Conservation (phyloP, 1,140 invertebrate species). For the Rhopalosiphum maidis region DNA sequence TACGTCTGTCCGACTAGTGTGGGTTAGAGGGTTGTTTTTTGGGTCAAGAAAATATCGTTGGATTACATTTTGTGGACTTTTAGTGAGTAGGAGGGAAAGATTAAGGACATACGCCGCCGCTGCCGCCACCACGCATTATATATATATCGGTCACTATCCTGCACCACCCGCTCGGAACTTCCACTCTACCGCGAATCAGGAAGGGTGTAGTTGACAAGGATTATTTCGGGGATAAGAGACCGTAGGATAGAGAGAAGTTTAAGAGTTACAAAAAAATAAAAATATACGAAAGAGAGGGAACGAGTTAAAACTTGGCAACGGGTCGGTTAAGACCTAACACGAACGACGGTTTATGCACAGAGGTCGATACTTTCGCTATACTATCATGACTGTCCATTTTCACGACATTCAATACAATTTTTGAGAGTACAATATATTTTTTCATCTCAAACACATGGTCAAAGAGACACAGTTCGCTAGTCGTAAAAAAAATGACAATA, state of each 20-base stretch:
- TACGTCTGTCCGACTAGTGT: background rate
- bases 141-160: constrained; percentile 15
- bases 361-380: constrained; percentile 55
- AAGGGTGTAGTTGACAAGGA: background rate
- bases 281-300: constrained; percentile 3
- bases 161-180: background rate
- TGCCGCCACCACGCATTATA: background rate
- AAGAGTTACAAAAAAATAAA: constrained; percentile 31
- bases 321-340: constrained; percentile 50
- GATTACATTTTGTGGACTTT: background rate
- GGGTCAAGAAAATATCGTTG: constrained; percentile 1
- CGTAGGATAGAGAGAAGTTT: background rate
- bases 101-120: constrained; percentile 20
- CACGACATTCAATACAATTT: background rate
- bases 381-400: background rate
- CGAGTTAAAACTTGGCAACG: constrained; percentile 53
- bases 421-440: background rate
- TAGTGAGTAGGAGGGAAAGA: background rate
- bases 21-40: background rate
- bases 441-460: background rate
- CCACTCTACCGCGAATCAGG: background rate
- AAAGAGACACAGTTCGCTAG: background rate
- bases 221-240: background rate
- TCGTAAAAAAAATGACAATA: background rate
- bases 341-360: constrained; percentile 26